A percentile compares a stretch with the other conserved stretches of the same genome.
phyloP scores from a whole-genome alignment of 1,140 invertebrate genomes.

The Helicoverpa zea region DNA sequence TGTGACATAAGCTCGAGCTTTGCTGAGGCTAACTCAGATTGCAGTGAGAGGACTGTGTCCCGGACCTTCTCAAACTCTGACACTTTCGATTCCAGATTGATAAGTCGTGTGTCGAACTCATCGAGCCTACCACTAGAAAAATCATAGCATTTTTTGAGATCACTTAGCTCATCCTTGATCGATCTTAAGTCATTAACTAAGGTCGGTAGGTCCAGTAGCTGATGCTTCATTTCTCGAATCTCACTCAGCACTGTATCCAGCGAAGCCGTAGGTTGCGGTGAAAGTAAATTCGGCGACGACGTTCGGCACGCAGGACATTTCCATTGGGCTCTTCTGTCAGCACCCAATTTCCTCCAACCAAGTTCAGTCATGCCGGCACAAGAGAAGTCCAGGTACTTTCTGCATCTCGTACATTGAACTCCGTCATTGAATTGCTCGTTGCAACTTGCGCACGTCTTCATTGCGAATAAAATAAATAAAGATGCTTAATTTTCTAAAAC shows the following conservation, averaged over 20 bases:
- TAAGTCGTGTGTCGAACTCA: not conserved
- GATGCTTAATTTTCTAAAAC: too few species aligned
- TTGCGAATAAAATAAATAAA: too few species aligned
- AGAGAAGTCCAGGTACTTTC: constrained; percentile 49
- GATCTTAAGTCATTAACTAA: not conserved
- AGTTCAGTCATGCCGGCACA: constrained; percentile 51
- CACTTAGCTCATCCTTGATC: constrained; percentile 7
- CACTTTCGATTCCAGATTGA: not conserved
- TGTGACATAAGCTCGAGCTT: not conserved
- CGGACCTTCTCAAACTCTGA: not conserved
- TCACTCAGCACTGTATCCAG: constrained; percentile 7
- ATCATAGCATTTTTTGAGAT: constrained; percentile 4
- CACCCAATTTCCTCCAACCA: constrained; percentile 50
- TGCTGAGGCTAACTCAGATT: not conserved
- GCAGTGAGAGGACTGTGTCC: not conserved
- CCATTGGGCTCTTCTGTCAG: constrained; percentile 48
- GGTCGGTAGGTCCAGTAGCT: not conserved
- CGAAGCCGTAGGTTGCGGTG: not conserved
- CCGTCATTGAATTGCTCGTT: constrained; percentile 45
- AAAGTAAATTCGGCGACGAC: not conserved
- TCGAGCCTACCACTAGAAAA: not conserved
- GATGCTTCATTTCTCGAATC: constrained; percentile 17
- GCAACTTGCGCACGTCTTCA: not conserved
- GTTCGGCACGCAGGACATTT: constrained; percentile 49
- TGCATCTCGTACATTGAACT: constrained; percentile 49